phyloP scores from a whole-genome alignment of 2,113 vertebrate genomes.

The Talpa occidentalis region DNA sequence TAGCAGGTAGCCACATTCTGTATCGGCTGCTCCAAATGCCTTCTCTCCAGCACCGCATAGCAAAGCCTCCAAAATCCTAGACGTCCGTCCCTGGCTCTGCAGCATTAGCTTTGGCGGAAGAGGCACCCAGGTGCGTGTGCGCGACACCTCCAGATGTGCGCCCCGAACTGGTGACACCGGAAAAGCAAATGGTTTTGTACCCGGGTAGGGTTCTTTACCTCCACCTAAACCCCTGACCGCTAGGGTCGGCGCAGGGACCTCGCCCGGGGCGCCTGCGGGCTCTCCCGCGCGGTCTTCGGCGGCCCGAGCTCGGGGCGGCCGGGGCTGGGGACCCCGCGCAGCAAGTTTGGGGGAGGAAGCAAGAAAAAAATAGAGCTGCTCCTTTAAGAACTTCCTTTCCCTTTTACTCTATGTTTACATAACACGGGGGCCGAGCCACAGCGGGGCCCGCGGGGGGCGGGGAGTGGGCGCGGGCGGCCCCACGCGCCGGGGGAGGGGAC shows the following conservation, averaged over 20 bases:
- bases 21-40: not conserved
- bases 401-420: constrained; percentile 91
- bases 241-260: not conserved
- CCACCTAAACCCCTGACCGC: not conserved
- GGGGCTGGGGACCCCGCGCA: not conserved
- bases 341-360: constrained; percentile 56
- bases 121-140: not conserved
- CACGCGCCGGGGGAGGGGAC: not conserved
- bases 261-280: not conserved
- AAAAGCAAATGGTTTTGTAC: not conserved
- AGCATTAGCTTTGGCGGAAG: not conserved
- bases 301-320: fast-evolving
- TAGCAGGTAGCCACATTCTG: not conserved
- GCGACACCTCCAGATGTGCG: not conserved
- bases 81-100: not conserved
- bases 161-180: no score
- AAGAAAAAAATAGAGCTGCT: constrained; percentile 78
- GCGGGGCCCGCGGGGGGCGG: not conserved
- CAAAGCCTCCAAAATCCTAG: not conserved
- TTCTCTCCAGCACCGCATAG: not conserved
- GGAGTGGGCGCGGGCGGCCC: not conserved
- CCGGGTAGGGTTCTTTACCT: not conserved
- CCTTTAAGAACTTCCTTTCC: constrained; percentile 85
- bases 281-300: not conserved
- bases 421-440: constrained; percentile 82